Conservation (phyloP, 2,113 vertebrate species). For the Gymnobelideus leadbeateri region DNA sequence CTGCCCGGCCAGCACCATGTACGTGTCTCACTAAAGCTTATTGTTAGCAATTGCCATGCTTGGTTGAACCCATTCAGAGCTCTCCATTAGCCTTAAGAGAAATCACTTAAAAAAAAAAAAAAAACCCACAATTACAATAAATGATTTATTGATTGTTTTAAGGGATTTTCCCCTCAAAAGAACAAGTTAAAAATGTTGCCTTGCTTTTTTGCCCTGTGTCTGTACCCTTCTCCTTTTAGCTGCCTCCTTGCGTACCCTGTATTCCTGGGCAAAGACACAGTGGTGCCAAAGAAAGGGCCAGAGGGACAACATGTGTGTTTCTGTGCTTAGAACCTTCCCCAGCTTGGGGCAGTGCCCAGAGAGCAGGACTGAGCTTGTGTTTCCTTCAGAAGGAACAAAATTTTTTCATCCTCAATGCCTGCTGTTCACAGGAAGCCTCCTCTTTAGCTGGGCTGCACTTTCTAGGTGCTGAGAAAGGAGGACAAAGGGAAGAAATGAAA, state of each 20-base stretch:
- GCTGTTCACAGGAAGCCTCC: conserved; percentile 14
- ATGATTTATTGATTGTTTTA: conserved; percentile 21
- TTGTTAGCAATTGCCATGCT: neutral
- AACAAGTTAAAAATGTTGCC: conserved; percentile 56
- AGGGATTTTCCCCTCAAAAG: neutral
- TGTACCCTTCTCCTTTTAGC: neutral
- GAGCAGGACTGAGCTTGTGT: conserved; percentile 9
- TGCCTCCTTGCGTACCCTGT: conserved; percentile 13
- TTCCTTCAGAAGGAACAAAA: conserved; percentile 51
- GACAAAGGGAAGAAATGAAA: conserved; percentile 17
- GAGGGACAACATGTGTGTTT: neutral
- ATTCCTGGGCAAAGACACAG: conserved; percentile 2
- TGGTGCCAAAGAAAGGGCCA: neutral
- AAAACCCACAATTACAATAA: conserved; percentile 21
- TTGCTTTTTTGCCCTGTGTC: conserved; percentile 23
- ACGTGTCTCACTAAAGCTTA: conserved; percentile 19
- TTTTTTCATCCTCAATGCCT: conserved; percentile 1
- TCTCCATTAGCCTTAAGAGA: neutral
- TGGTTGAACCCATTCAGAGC: neutral
- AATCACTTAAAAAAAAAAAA: neutral
- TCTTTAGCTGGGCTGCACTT: conserved; percentile 1
- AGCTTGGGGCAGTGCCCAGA: conserved; percentile 1
- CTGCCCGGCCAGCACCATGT: conserved; percentile 15
- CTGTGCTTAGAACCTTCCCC: neutral
- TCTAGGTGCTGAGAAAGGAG: neutral